phyloP scores from a whole-genome alignment of 2,113 vertebrate species.

The Takifugu flavidus region DNA sequence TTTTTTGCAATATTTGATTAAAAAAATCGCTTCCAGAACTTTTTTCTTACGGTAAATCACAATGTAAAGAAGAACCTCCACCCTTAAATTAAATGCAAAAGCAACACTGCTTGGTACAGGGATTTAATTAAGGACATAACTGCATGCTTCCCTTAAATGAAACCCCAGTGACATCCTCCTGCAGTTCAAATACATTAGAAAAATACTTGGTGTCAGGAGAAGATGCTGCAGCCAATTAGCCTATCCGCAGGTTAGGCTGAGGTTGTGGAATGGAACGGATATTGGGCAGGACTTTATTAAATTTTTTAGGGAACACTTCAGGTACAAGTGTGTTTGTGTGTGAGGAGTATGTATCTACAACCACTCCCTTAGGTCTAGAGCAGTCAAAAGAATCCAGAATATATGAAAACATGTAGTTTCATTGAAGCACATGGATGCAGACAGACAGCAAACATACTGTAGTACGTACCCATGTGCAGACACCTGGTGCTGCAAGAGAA shows the following conservation, averaged over 20 bases:
- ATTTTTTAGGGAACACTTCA: conserved; percentile 14
- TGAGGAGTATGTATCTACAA: background rate
- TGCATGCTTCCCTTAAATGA: conserved; percentile 61
- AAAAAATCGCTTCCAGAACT: too few species aligned
- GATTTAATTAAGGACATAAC: conserved; percentile 64
- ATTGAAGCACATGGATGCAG: conserved; percentile 1
- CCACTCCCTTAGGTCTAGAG: background rate
- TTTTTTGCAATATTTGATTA: too few species aligned
- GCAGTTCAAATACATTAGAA: conserved; percentile 69
- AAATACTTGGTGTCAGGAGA: conserved; percentile 56
- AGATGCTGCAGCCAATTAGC: conserved; percentile 59
- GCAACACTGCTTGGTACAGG: conserved; percentile 30
- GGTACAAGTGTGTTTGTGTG: background rate
- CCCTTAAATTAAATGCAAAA: conserved; percentile 59
- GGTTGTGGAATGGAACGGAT: conserved; percentile 27
- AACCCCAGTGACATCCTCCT: conserved; percentile 62
- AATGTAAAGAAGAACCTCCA: background rate
- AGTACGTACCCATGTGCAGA: conserved; percentile 12
- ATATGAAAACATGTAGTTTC: background rate
- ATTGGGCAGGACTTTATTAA: conserved; percentile 23
- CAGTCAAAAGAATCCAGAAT: background rate
- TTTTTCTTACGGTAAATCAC: background rate
- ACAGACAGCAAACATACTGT: background rate
- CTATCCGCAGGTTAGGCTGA: conserved; percentile 50
- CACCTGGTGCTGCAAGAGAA: conserved; percentile 21